Evolutionary conservation across 2,888 invertebrate species (phyloP), one percentile per base, ranked within the genome.

Genomic region (Leptinotarsa peninsularis): DNA sequence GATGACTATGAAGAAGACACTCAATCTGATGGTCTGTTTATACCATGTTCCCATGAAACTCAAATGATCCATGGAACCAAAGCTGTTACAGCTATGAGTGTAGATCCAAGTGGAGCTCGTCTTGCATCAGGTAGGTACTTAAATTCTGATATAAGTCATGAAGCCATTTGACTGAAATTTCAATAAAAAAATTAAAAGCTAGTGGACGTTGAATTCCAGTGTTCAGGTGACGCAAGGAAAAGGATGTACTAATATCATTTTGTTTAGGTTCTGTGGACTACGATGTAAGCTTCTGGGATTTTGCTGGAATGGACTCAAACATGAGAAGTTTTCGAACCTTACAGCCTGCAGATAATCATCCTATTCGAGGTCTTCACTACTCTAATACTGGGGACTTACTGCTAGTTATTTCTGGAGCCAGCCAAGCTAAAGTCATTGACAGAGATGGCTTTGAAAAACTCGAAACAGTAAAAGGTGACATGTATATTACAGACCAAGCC

Each of bases 211-310:
- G 7, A 33, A 33, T 2, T 2, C 33, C 10, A 33, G 10, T 10
- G 33, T 33, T 43, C 10, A 10, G 43, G 10, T 43, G 43, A 43
- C 10, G 3, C 43, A 43, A 43, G 10, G 10, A 10, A 43, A 0
- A 43, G 10, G 13, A 43, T 43, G 3, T 13, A 43, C 13, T 27
- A 18, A 50, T 10, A n/a, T 33, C n/a, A 50, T 70, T 54, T 21
- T n/a, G 71, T 73, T 54, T 67, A 81, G 99, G 99, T 0, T 97
- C 98, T 0, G 93, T 96, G 43, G 99, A 99, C 87, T 99, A 98
- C 88, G 97, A 98, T 82, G 95, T 99, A 2, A 95, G 95, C 71
- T 96, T 99, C 83, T 99, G 98, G 98, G 99, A 99, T 87, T 99
- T 99, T 90, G 96, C 98, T 78, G 99, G 98, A 4, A 99, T 99